Evolutionary conservation across 2,888 invertebrate species (phyloP).

Genomic region (Drosophila helvetica): DNA sequence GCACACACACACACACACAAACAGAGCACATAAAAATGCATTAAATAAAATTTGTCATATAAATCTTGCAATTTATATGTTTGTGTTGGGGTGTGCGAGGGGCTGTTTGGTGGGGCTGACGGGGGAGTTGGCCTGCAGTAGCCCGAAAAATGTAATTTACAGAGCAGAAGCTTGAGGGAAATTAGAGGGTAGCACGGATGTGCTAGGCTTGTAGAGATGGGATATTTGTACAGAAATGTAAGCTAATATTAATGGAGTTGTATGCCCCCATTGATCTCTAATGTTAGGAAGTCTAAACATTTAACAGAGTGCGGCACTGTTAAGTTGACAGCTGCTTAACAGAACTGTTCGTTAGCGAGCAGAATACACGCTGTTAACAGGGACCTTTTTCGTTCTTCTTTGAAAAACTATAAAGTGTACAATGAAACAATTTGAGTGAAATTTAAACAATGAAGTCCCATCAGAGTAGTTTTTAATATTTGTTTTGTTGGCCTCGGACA

Average conservation of each 20-base stretch:
- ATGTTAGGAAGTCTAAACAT: too few species aligned
- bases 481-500: too few species aligned
- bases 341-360: too few species aligned
- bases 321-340: too few species aligned
- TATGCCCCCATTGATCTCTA: too few species aligned
- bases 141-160: constrained; percentile 74
- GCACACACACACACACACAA: constrained; percentile 13
- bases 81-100: constrained; percentile 30
- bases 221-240: background rate
- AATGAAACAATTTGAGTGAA: too few species aligned
- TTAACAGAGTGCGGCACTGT: too few species aligned
- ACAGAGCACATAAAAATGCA: constrained; percentile 72
- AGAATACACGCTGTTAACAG: too few species aligned
- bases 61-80: constrained; percentile 80
- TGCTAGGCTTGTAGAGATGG: background rate
- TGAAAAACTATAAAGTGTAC: too few species aligned
- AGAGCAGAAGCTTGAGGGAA: constrained; percentile 66
- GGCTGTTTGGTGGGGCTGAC: background rate
- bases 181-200: background rate
- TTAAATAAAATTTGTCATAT: constrained; percentile 79
- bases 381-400: too few species aligned
- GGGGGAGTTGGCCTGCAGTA: constrained; percentile 40
- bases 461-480: too few species aligned
- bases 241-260: background rate
- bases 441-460: too few species aligned